Percentiles rank a stretch among this genome's conserved stretches.
Conservation (phyloP, 2,797 vertebrate species). For the Argya squamiceps region DNA sequence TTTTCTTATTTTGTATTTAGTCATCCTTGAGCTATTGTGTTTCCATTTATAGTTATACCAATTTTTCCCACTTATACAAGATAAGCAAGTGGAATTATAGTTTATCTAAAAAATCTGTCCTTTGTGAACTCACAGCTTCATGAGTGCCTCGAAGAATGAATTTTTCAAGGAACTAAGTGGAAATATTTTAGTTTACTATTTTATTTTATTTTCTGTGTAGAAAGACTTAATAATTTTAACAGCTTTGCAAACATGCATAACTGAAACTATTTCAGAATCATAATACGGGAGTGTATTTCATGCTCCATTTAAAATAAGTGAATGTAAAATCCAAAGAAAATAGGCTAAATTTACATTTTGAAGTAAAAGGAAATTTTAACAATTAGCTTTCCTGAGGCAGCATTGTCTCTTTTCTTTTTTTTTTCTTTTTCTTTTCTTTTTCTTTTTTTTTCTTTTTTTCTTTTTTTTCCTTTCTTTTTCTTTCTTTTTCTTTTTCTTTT, state of each 20-base stretch:
- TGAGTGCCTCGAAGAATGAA: background rate
- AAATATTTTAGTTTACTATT: background rate
- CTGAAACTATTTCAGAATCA: background rate
- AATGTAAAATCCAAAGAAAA: background rate
- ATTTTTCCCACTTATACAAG: background rate
- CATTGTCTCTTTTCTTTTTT: too few relatives aligned
- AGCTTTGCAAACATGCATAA: background rate
- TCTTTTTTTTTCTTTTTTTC: background rate
- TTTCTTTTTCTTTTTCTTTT: background rate
- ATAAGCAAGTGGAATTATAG: background rate
- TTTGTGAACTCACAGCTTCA: background rate
- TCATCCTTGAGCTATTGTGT: background rate
- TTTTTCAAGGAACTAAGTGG: background rate
- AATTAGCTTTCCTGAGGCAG: background rate
- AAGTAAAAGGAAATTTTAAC: background rate
- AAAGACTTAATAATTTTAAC: background rate
- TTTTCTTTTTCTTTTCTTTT: background rate
- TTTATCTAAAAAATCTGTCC: background rate
- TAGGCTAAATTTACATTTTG: background rate
- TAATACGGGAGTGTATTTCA: background rate
- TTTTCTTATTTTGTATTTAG: background rate
- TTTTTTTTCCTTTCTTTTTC: too few relatives aligned
- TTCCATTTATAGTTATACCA: background rate
- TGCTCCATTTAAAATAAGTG: background rate
- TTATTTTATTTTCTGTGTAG: background rate